Percentiles rank a stretch among this genome's conserved stretches.
Evolutionary conservation across 2,797 vertebrate genomes (phyloP).

Genomic region (Acipenser transmontanus): DNA sequence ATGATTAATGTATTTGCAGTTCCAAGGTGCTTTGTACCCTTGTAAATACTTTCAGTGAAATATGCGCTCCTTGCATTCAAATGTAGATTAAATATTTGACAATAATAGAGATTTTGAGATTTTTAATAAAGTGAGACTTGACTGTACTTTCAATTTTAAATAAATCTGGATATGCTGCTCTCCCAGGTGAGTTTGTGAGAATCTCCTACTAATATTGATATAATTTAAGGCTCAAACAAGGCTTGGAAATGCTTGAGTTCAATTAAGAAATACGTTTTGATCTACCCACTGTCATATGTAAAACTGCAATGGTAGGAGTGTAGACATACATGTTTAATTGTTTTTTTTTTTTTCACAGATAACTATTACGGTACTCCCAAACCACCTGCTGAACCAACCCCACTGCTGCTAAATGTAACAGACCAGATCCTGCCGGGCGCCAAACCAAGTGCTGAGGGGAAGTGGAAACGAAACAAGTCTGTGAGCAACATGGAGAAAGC

Average conservation of each 20-base stretch:
- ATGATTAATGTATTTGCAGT: neutral
- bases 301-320: too few species aligned
- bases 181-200: neutral
- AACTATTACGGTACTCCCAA: constrained; percentile 98
- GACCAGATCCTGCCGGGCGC: constrained; percentile 91
- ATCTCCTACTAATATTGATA: too few species aligned
- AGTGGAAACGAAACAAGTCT: constrained; percentile 94
- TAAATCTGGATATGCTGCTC: neutral
- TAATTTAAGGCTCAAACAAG: too few species aligned
- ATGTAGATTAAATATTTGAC: constrained; percentile 1
- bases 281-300: neutral
- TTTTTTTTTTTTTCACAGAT: constrained; percentile 55
- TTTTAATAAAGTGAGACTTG: neutral
- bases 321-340: too few species aligned
- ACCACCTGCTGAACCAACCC: constrained; percentile 85
- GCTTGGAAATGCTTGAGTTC: too few species aligned
- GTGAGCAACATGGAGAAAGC: constrained; percentile 98
- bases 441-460: constrained; percentile 88
- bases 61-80: neutral
- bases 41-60: neutral
- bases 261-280: too few species aligned
- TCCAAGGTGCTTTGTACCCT: constrained; percentile 3
- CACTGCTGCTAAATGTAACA: constrained; percentile 89
- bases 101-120: neutral
- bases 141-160: neutral